phyloP scores from a whole-genome alignment of 1,140 invertebrate species.

The Penaeus japonicus region DNA sequence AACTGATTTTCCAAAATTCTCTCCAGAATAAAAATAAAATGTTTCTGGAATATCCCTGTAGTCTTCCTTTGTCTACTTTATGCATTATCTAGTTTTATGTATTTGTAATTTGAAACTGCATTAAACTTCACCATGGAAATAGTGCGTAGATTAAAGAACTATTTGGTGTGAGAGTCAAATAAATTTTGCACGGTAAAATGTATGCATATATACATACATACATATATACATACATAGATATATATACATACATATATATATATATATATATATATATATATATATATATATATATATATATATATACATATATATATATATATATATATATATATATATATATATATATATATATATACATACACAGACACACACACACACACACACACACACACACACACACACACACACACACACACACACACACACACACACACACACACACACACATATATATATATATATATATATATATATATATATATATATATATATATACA shows the following conservation, averaged over 20 bases:
- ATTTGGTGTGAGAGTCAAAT: too few species aligned
- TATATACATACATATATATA: background rate
- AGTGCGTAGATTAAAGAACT: too few species aligned
- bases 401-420: background rate
- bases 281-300: background rate
- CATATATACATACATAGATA: background rate
- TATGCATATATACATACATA: background rate
- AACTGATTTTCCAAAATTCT: too few species aligned
- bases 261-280: background rate
- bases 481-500: background rate
- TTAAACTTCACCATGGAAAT: too few species aligned
- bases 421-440: background rate
- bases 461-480: background rate
- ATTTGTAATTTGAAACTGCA: too few species aligned
- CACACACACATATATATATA: background rate
- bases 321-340: constrained; percentile 6
- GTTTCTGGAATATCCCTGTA: too few species aligned
- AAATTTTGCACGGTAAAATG: too few species aligned
- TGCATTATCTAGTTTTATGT: too few species aligned
- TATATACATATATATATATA: background rate
- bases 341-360: background rate
- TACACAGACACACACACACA: background rate
- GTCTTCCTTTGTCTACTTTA: too few species aligned
- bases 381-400: background rate
- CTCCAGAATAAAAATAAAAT: too few species aligned